Evolutionary conservation across 2,113 vertebrate species (phyloP).

Genomic region (Scomber japonicus): DNA sequence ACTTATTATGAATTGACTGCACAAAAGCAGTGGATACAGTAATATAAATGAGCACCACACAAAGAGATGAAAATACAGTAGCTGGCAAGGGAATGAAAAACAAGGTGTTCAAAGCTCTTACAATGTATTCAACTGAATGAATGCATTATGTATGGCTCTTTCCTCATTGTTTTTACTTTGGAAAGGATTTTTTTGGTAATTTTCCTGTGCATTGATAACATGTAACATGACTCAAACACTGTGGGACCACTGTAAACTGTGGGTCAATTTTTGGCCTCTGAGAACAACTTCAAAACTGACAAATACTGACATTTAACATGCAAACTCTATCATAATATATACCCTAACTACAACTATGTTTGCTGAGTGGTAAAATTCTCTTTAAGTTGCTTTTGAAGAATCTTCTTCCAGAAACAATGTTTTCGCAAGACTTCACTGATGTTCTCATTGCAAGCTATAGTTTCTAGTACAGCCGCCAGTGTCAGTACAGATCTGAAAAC

Average conservation of each 20-base stretch:
- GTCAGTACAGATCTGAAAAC: slow-evolving; percentile 18
- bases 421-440: not conserved
- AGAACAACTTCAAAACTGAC: not conserved
- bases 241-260: not conserved
- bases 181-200: not conserved
- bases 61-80: slow-evolving; percentile 70
- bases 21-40: slow-evolving; percentile 83
- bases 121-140: slow-evolving; percentile 73
- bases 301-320: not conserved
- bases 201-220: not conserved
- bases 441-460: not conserved
- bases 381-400: not conserved
- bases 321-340: too few species aligned
- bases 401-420: slow-evolving; percentile 6
- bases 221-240: too few species aligned
- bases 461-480: not conserved
- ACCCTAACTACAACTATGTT: not conserved
- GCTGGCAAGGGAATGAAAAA: slow-evolving; percentile 75
- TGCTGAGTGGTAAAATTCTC: not conserved
- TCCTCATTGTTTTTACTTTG: not conserved
- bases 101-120: slow-evolving; percentile 76
- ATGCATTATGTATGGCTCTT: slow-evolving; percentile 76
- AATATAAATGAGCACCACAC: slow-evolving; percentile 89
- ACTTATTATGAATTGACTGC: slow-evolving; percentile 92
- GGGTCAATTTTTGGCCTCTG: not conserved